These are phyloP conservation scores for Vidua macroura DNA, from an alignment of 2,113 vertebrate species.

Conservation along the genomic window DNA sequence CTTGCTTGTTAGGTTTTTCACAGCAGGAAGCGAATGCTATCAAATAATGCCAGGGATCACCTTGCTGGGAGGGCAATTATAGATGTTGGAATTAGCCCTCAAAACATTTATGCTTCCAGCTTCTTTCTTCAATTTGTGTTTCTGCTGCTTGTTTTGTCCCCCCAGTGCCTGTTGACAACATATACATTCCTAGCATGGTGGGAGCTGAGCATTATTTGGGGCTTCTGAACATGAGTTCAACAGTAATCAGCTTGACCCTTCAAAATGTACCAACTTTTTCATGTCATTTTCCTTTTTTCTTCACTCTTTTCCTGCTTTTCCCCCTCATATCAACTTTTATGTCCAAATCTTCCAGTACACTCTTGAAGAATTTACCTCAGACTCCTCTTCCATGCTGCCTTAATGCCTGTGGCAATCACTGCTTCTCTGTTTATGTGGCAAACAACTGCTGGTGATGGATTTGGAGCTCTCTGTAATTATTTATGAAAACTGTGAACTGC, in stretches of 20 bases:
- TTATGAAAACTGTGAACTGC: slow-evolving; percentile 47
- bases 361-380: background rate
- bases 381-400: background rate
- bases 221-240: background rate
- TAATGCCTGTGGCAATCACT: background rate
- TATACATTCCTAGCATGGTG: background rate
- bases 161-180: background rate
- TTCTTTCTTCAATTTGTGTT: background rate
- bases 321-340: background rate
- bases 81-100: background rate
- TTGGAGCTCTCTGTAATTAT: slow-evolving; percentile 56
- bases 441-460: slow-evolving; percentile 12
- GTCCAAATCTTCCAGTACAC: background rate
- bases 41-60: background rate
- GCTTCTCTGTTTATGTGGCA: background rate
- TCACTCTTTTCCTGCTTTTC: background rate
- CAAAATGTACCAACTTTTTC: background rate
- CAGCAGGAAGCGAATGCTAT: background rate
- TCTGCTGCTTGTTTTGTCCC: background rate
- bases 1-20: background rate
- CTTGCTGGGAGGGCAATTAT: background rate
- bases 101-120: background rate
- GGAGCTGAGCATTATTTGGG: background rate
- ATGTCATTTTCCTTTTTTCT: background rate
- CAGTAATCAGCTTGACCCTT: background rate